Evolutionary conservation across 2,113 vertebrate species (phyloP), one percentile per base, ranked within the genome.

Genomic region (Oryzias curvinotus): DNA sequence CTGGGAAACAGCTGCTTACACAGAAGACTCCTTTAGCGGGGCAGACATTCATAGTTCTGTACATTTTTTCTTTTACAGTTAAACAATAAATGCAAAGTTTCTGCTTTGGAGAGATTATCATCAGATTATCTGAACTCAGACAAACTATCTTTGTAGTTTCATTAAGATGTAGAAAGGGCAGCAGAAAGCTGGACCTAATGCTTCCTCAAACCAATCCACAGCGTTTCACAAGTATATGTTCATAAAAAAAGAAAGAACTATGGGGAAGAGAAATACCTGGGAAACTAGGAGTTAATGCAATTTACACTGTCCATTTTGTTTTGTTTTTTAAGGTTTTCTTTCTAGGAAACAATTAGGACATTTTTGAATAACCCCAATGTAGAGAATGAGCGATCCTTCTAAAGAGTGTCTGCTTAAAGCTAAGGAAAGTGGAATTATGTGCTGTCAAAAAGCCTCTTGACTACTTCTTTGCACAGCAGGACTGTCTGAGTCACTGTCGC

Each of bases 1-100:
- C 87, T 90, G 89, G 82, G 43, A 76, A 87, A 80, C 89, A 87
- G 80, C 80, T 85, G 82, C 65, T 64, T 23, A 36, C 15, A 65
- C 41, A 52, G 45, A 75, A 13, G 49, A 66, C 53, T 53, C 19
- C 73, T 71, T 23, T 41, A 57, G 63, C 44, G 62, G 56, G 4
- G 21, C 17, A 28, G 25, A 49, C 8, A 23, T 65, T 76, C 46
- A 54, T 46, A 63, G 51, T 58, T 60, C 26, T 48, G 17, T 19
- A 52, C 51, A 52, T 47, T 0, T 36, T 18, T 55, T 43, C 26
- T 25, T 17, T 16, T 68, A 2, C 56, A 73, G 76, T 76, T 45
- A 74, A 57, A 49, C 57, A 41, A 52, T 50, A 64, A 65, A 43
- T 28, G 10, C 41, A 64, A 58, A 25, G 47, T 36, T 36, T 36